Evolutionary conservation across 2,888 invertebrate species (phyloP).

Genomic region (Drosophila meridiana): DNA sequence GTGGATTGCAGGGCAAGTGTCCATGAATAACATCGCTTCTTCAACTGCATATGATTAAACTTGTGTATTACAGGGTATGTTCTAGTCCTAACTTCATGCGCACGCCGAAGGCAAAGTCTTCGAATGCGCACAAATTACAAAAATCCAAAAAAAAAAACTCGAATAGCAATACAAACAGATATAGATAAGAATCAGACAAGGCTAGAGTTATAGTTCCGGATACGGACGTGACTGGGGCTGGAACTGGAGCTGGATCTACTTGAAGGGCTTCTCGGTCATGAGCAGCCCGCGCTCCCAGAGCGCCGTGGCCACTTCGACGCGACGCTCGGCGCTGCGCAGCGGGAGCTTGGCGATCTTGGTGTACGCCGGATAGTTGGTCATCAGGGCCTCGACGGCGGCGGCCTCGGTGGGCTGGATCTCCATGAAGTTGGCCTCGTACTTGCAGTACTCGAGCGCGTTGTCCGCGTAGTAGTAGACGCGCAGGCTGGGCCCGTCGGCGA

Average conservation of each 20-base stretch:
- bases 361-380: constrained; percentile 92
- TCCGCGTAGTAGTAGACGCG: constrained; percentile 93
- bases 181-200: not conserved
- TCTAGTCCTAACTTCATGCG: not conserved
- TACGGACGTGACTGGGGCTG: not conserved
- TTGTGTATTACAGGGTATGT: not conserved
- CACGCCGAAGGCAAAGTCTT: not conserved
- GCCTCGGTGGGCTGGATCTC: constrained; percentile 90
- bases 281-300: constrained; percentile 94
- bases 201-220: not conserved
- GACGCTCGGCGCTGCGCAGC: constrained; percentile 87
- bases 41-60: not conserved
- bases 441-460: constrained; percentile 94
- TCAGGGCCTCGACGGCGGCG: constrained; percentile 89
- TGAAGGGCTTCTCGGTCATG: constrained; percentile 87
- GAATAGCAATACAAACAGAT: not conserved
- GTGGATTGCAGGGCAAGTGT: not conserved
- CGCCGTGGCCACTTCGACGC: constrained; percentile 89
- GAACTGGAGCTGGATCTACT: constrained; percentile 11
- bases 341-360: constrained; percentile 90
- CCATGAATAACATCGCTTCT: not conserved
- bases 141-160: not conserved
- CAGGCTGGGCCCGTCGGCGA: constrained; percentile 86
- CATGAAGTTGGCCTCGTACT: constrained; percentile 90
- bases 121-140: constrained; percentile 2